Evolutionary conservation across 2,888 invertebrate species (phyloP).

Genomic region (Clepsis dumicolana): DNA sequence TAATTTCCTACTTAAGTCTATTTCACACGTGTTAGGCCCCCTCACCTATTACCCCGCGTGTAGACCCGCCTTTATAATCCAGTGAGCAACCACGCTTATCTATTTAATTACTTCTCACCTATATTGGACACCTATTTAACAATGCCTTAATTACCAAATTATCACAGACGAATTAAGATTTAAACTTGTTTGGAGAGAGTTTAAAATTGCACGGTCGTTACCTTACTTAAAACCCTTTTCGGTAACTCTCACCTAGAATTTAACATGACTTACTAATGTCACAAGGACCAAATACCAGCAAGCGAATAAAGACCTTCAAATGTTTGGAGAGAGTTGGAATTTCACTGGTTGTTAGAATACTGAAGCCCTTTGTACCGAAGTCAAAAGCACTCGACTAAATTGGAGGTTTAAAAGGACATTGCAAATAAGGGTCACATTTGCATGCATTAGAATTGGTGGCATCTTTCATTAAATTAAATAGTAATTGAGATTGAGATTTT

Average conservation of each 20-base stretch:
- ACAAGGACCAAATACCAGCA: background rate
- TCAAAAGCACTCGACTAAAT: too few species aligned
- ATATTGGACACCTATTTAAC: background rate
- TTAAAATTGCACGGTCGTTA: background rate
- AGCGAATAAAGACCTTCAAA: background rate
- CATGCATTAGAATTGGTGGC: background rate
- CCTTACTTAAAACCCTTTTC: too few species aligned
- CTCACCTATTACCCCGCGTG: constrained; percentile 19
- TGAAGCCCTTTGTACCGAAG: too few species aligned
- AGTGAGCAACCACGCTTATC: constrained; percentile 31
- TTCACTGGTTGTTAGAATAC: background rate
- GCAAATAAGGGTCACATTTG: background rate
- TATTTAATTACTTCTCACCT: constrained; percentile 36
- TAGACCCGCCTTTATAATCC: constrained; percentile 28
- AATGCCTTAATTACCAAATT: background rate
- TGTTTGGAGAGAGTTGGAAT: background rate
- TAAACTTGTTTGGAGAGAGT: background rate
- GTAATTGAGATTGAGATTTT: background rate
- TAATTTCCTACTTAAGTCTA: constrained; percentile 28
- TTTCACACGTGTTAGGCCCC: constrained; percentile 32
- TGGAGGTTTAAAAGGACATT: background rate
- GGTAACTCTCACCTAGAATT: too few species aligned
- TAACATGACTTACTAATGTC: background rate
- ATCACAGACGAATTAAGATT: background rate
- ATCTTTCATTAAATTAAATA: background rate